Evolutionary conservation across 2,113 vertebrate genomes (phyloP).

Genomic region (Campylomormyrus numenius): DNA sequence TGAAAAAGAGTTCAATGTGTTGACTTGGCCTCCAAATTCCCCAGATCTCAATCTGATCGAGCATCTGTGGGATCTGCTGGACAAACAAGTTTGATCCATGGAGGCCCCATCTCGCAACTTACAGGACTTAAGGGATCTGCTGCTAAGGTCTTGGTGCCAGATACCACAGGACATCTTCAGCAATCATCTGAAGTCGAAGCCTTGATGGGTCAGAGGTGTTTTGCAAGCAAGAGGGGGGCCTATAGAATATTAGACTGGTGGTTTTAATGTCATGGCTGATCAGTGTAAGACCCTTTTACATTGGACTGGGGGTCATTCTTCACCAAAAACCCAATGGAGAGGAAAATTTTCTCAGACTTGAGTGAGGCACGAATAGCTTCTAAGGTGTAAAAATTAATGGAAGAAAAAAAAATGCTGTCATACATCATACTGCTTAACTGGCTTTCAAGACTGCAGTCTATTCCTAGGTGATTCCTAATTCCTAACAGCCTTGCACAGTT

Average conservation of each 20-base stretch:
- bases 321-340: neutral
- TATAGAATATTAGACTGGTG: neutral
- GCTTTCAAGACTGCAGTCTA: neutral
- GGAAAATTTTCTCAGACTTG: neutral
- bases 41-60: neutral
- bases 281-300: neutral
- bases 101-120: neutral
- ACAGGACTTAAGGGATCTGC: neutral
- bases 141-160: neutral
- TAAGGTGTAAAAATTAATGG: neutral
- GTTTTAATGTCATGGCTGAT: neutral
- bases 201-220: neutral
- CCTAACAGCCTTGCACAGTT: neutral
- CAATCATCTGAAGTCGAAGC: neutral
- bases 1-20: neutral
- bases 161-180: neutral
- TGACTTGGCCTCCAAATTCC: neutral
- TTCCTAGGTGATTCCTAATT: neutral
- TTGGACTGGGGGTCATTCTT: neutral
- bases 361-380: neutral
- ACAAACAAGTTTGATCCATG: neutral
- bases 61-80: neutral
- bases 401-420: neutral
- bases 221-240: neutral
- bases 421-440: neutral